Evolutionary conservation across 2,888 invertebrate genomes (phyloP).

Genomic region (Cheilosia vernalis): DNA sequence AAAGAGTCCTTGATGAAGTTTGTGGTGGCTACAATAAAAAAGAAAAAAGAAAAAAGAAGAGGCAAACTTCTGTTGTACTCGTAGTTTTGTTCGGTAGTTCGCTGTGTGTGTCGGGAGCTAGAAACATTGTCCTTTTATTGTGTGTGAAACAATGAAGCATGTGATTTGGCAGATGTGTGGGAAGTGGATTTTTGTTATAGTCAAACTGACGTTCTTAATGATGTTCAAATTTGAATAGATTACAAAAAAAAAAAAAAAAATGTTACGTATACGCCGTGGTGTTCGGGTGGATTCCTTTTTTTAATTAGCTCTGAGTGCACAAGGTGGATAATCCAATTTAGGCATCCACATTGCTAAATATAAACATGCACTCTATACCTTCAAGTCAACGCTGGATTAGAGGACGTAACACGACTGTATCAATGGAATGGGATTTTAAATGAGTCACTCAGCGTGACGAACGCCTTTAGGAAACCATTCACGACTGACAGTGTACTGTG

Average conservation of each 20-base stretch:
- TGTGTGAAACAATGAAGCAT: constrained; percentile 43
- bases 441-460: not conserved
- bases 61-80: constrained; percentile 14
- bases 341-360: not conserved
- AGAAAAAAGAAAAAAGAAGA: constrained; percentile 29
- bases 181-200: constrained; percentile 25
- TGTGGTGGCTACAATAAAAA: constrained; percentile 27
- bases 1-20: constrained; percentile 69
- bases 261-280: constrained; percentile 61
- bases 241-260: constrained; percentile 13
- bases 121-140: constrained; percentile 60
- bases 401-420: not conserved
- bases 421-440: not conserved
- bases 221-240: constrained; percentile 5
- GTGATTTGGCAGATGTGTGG: constrained; percentile 38
- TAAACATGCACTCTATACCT: not conserved
- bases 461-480: not conserved
- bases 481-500: not conserved
- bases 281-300: constrained; percentile 5
- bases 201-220: constrained; percentile 21
- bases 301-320: not conserved
- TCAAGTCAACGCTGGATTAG: not conserved
- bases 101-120: constrained; percentile 17
- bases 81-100: constrained; percentile 33
- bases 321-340: constrained; percentile 36